Conservation (phyloP, 2,888 invertebrate species). For the Pachliopta kotzebuea region DNA sequence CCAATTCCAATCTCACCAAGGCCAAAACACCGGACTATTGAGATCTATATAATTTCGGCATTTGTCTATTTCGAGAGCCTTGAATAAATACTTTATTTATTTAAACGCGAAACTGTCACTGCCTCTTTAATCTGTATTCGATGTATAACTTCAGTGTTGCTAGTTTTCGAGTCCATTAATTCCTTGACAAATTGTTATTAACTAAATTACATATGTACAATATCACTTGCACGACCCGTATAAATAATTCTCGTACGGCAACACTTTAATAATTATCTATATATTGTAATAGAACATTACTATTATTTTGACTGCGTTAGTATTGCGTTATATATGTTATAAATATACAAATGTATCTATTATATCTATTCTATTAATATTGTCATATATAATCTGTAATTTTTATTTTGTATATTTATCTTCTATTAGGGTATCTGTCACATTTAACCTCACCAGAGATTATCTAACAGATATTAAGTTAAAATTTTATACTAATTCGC, state of each 20-base stretch:
- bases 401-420: too few species aligned
- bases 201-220: conserved; percentile 18
- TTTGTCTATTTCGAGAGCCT: conserved; percentile 27
- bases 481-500: too few species aligned
- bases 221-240: conserved; percentile 7
- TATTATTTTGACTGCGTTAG: too few species aligned
- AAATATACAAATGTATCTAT: too few species aligned
- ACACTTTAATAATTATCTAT: too few species aligned
- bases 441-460: too few species aligned
- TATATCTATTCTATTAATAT: too few species aligned
- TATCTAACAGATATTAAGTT: too few species aligned
- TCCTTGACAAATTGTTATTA: conserved; percentile 20
- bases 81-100: conserved; percentile 26
- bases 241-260: neutral
- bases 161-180: conserved; percentile 18
- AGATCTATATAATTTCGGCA: conserved; percentile 21
- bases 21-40: conserved; percentile 5
- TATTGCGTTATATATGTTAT: too few species aligned
- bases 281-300: too few species aligned
- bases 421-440: too few species aligned
- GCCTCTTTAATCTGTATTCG: conserved; percentile 21
- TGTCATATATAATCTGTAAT: too few species aligned
- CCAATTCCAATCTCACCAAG: conserved; percentile 11
- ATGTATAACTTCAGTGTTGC: conserved; percentile 13
- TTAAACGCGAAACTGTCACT: conserved; percentile 15